Base-by-base conservation (phyloP, 1,140 invertebrate genomes). In the Hermetia illucens region DNA sequence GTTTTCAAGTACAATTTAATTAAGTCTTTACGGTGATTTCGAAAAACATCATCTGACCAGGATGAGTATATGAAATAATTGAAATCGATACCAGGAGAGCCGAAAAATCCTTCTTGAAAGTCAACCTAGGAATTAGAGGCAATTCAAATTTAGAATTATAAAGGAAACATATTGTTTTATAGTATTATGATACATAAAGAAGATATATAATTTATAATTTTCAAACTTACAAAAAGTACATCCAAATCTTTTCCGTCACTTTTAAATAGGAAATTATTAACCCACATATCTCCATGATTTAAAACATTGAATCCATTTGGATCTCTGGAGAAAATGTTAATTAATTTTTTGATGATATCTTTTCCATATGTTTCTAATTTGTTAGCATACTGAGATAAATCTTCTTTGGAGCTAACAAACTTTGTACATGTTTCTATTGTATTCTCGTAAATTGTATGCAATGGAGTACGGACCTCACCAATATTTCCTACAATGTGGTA, bases 221-320 rank as follows among this genome's bases (percentile, higher is more conserved):
- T 40, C 15, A 43, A 13, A 62, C 62, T 64, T 55, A 71, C 66
- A 42, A 72, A 68, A 48, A 68, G 65, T 5, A 71, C 60, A 21
- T 63, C 53, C 17, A 59, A 45, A 0, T 64, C 54, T 42, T 64
- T 56, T 3, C 51, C 53, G 3, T 66, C 49, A 41, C 73, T 72
- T 18, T 59, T 58, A 50, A 76, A 75, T 35, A 77, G 44, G 57
- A 75, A 69, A 44, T 77, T 76, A 44, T 74, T 75, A 0, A 68
- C 51, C 72, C 72, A 76, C 12, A 61, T 56, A 46, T 76, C 74
- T 16, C 74, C 74, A 32, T 76, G 74, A 45, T 65, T 70, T 13
- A 76, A 51, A 5, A 74, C 70, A 34, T 64, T 59, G 41, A 72
- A 70, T 29, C 63, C 61, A 5, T 65, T 58, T 8, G 64, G 49